Evolutionary conservation across 2,888 invertebrate genomes (phyloP).

Genomic region (Leptopilina drosophilae): DNA sequence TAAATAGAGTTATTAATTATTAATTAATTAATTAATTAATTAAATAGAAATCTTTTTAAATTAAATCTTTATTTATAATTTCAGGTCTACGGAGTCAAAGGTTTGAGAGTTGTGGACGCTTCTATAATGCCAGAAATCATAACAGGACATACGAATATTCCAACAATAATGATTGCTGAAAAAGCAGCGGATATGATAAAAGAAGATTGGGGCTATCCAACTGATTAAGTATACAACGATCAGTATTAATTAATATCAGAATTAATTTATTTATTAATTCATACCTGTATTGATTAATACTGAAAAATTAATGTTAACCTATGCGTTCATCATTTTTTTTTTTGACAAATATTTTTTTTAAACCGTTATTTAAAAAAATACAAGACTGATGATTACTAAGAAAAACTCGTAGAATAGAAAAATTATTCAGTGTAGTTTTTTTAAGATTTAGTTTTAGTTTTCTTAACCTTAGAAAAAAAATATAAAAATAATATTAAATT

Average conservation of each 20-base stretch:
- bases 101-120: slow-evolving; percentile 82
- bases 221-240: background rate
- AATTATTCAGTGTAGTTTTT: background rate
- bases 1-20: too few relatives aligned
- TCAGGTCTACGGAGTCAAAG: slow-evolving; percentile 77
- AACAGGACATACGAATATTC: slow-evolving; percentile 82
- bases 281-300: background rate
- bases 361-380: background rate
- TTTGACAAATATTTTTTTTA: background rate
- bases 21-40: too few relatives aligned
- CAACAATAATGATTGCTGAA: slow-evolving; percentile 84
- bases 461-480: background rate
- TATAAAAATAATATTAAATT: background rate
- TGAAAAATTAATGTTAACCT: background rate
- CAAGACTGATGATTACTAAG: background rate
- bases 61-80: slow-evolving; percentile 53
- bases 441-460: background rate
- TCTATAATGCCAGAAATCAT: slow-evolving; percentile 83
- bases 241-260: background rate
- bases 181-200: slow-evolving; percentile 83
- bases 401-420: background rate
- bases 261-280: background rate
- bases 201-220: slow-evolving; percentile 76
- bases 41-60: too few relatives aligned
- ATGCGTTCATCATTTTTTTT: background rate